A percentile compares a stretch with the other conserved stretches of the same genome.
Evolutionary conservation across 2,797 vertebrate species (phyloP).

Genomic region (Coregonus ussuriensis): DNA sequence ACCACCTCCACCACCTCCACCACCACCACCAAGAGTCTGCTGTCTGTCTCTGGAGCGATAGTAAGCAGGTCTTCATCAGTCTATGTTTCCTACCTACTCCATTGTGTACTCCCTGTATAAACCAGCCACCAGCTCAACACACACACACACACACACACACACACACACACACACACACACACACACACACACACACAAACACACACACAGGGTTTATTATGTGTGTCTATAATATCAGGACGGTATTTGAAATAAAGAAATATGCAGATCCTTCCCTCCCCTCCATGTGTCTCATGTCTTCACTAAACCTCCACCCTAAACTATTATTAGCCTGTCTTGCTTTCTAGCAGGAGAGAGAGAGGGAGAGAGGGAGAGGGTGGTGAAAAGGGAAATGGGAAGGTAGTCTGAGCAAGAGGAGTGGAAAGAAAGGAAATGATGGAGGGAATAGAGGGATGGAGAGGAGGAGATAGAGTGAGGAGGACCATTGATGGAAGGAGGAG

Average conservation of each 20-base stretch:
- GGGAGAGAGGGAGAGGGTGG: neutral
- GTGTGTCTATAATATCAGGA: constrained; percentile 27
- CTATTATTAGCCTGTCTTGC: constrained; percentile 73
- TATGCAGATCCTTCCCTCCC: constrained; percentile 34
- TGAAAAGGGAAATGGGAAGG: neutral
- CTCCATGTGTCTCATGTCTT: constrained; percentile 64
- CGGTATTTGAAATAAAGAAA: constrained; percentile 50
- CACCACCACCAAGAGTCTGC: too few relatives aligned
- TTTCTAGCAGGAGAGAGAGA: constrained; percentile 56
- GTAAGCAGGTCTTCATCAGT: too few relatives aligned
- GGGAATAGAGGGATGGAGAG: constrained; percentile 35
- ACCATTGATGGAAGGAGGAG: too few relatives aligned
- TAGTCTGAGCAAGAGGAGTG: constrained; percentile 43
- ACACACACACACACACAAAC: too few relatives aligned
- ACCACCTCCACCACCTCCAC: constrained; percentile 25
- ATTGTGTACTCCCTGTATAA: too few relatives aligned
- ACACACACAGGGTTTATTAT: constrained; percentile 28
- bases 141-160: too few relatives aligned
- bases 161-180: too few relatives aligned
- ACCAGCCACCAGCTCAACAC: too few relatives aligned
- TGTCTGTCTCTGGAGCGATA: too few relatives aligned
- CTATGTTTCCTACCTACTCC: too few relatives aligned
- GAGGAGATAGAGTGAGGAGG: constrained; percentile 19
- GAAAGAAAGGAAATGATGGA: constrained; percentile 45
- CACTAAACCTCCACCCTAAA: constrained; percentile 58